Conservation (phyloP, 2,113 vertebrate genomes). For the Hassar affinis region DNA sequence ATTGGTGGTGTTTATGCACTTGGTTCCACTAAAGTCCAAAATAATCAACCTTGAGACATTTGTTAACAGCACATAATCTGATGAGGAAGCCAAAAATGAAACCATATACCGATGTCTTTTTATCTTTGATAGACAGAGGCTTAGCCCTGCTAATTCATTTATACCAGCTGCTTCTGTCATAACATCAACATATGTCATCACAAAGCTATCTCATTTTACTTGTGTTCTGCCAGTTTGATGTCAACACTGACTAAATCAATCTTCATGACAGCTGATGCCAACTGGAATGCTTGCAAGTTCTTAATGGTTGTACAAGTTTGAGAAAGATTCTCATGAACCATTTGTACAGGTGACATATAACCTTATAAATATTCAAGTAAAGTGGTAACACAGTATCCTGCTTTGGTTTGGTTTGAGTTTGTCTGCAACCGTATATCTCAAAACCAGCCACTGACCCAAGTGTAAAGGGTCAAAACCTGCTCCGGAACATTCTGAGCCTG, state of each 20-base stretch:
- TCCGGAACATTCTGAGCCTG: slow-evolving; percentile 44
- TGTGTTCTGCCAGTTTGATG: slow-evolving; percentile 8
- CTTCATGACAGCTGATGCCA: not conserved
- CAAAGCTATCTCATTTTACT: not conserved
- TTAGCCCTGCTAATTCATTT: not conserved
- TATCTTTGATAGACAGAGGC: not conserved
- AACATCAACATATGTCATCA: slow-evolving; percentile 6
- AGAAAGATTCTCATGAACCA: no score
- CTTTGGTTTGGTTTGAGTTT: not conserved
- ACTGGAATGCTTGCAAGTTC: not conserved
- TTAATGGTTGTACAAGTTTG: not conserved
- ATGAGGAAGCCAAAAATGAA: slow-evolving; percentile 13
- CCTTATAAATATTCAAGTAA: not conserved
- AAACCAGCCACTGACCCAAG: not conserved
- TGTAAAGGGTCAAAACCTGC: slow-evolving; percentile 19
- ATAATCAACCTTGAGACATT: slow-evolving; percentile 8
- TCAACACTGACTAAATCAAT: slow-evolving; percentile 9
- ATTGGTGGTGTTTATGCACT: not conserved
- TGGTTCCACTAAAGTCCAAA: not conserved
- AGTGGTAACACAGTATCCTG: not conserved
- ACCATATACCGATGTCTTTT: slow-evolving; percentile 1
- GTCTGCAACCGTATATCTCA: not conserved
- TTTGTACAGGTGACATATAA: not conserved
- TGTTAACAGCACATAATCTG: not conserved
- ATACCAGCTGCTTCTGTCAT: slow-evolving; percentile 7